phyloP scores from a whole-genome alignment of 2,888 invertebrate species.

The Stegana nigrithorax region DNA sequence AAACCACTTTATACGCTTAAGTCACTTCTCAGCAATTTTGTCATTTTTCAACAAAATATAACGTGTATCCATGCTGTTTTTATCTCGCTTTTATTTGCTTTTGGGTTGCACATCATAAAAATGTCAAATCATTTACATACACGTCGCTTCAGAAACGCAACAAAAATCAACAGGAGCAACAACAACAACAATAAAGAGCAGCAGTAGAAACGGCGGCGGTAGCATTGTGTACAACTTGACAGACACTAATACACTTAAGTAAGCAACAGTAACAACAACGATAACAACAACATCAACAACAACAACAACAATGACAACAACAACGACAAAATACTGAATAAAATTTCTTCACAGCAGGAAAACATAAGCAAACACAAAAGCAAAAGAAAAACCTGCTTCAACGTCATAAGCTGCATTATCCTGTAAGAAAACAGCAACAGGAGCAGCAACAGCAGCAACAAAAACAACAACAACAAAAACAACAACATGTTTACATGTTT shows the following conservation, averaged over 20 bases:
- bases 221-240: conserved; percentile 44
- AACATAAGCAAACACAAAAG: not conserved
- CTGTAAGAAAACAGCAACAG: conserved; percentile 42
- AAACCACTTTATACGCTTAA: not conserved
- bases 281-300: no score
- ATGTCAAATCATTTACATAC: conserved; percentile 59
- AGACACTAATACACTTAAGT: conserved; percentile 62
- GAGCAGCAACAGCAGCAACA: conserved; percentile 33
- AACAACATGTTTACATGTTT: conserved; percentile 29
- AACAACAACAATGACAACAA: no score
- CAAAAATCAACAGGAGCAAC: conserved; percentile 27
- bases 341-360: no score
- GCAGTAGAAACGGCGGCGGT: conserved; percentile 2
- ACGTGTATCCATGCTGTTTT: no score
- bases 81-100: not conserved
- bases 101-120: conserved; percentile 42
- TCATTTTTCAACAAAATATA: conserved; percentile 22
- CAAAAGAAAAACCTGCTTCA: not conserved
- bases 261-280: no score
- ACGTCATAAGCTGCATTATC: conserved; percentile 44
- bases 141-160: conserved; percentile 44
- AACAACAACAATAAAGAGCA: conserved; percentile 16
- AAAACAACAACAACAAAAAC: conserved; percentile 9
- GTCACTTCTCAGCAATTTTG: conserved; percentile 4
- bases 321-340: not conserved